phyloP scores from a whole-genome alignment of 2,888 invertebrate genomes.

The Branchellion lobata region DNA sequence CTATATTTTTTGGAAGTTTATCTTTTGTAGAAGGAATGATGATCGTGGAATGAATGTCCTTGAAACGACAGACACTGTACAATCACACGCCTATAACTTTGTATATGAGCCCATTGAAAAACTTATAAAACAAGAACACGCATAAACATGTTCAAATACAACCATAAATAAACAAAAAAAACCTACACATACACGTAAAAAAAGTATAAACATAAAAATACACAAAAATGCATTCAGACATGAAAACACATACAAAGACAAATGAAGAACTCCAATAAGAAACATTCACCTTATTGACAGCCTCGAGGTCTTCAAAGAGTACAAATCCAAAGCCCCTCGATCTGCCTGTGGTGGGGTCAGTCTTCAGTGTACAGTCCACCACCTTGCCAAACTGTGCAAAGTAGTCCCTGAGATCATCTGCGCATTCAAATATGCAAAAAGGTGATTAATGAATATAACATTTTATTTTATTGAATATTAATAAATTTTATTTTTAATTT shows the following conservation, averaged over 20 bases:
- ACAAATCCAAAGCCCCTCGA: conserved; percentile 96
- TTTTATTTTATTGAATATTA: not conserved
- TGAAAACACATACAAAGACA: not conserved
- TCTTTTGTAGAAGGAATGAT: no score
- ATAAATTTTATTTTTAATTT: not conserved
- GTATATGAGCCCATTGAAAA: not conserved
- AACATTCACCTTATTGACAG: conserved; percentile 80
- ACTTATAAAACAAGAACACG: no score
- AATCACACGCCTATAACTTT: no score
- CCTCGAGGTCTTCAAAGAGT: conserved; percentile 82
- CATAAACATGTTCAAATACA: no score
- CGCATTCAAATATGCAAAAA: conserved; percentile 56
- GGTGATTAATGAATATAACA: conserved; percentile 49
- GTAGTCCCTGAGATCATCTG: conserved; percentile 93
- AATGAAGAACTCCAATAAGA: no score
- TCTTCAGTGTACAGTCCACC: conserved; percentile 92
- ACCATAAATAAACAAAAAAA: no score
- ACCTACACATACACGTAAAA: no score
- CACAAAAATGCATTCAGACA: not conserved
- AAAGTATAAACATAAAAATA: no score
- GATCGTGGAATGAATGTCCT: no score
- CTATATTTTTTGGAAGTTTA: no score
- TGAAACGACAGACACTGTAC: no score
- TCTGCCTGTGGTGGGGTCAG: conserved; percentile 88
- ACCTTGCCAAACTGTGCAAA: conserved; percentile 91